A percentile compares a stretch with the other conserved stretches of the same genome.
Conservation (phyloP, 2,888 invertebrate species). For the Scaptomyza caliginosa region DNA sequence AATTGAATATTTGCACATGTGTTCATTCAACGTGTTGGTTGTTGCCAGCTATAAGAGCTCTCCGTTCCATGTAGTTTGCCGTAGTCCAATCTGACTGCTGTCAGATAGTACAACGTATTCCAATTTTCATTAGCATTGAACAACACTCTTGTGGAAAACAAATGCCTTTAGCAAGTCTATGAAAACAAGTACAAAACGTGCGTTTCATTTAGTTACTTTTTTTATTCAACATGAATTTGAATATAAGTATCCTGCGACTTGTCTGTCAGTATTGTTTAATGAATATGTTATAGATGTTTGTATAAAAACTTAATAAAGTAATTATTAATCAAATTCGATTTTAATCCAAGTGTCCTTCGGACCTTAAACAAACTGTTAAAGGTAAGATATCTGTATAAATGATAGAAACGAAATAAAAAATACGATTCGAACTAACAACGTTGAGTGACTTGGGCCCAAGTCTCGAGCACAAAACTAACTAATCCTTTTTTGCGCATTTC, state of each 20-base stretch:
- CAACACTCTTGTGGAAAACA: not conserved
- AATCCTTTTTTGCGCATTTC: slow-evolving; percentile 73
- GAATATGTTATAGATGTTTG: too few species aligned
- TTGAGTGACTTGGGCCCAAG: slow-evolving; percentile 57
- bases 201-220: not conserved
- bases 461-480: slow-evolving; percentile 61
- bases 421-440: slow-evolving; percentile 45
- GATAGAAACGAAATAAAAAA: not conserved
- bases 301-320: too few species aligned
- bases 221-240: too few species aligned
- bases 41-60: not conserved
- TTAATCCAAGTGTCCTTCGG: slow-evolving; percentile 38
- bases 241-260: too few species aligned
- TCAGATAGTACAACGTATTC: slow-evolving; percentile 3
- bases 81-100: slow-evolving; percentile 12
- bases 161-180: not conserved
- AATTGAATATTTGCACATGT: slow-evolving; percentile 57
- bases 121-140: slow-evolving; percentile 17
- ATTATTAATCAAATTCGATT: slow-evolving; percentile 68
- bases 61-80: slow-evolving; percentile 24
- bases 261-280: too few species aligned
- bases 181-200: not conserved
- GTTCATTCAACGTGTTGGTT: slow-evolving; percentile 5
- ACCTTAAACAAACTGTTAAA: slow-evolving; percentile 1
- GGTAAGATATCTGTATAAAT: not conserved